A percentile compares a stretch with the other conserved stretches of the same genome.
Conservation (phyloP, 2,113 vertebrate species). For the Gallinago media region DNA sequence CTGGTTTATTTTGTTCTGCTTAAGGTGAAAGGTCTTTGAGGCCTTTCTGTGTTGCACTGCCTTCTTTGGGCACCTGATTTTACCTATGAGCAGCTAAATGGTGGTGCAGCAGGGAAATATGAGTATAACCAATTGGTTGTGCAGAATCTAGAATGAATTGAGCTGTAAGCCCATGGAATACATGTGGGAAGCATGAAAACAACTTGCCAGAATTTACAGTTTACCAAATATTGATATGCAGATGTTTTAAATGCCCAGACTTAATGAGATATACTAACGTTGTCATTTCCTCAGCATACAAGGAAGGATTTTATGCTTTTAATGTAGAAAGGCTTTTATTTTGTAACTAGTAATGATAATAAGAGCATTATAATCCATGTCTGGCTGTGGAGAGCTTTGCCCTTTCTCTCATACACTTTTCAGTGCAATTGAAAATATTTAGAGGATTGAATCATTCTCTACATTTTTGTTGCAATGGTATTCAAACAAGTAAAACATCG, state of each 20-base stretch:
- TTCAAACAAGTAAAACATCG: background rate
- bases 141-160: background rate
- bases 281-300: background rate
- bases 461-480: background rate
- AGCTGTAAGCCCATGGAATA: background rate
- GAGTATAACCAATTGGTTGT: background rate
- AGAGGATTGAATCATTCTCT: slow-evolving; percentile 13
- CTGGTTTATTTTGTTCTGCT: background rate
- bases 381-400: background rate
- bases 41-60: background rate
- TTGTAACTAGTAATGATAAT: slow-evolving; percentile 3
- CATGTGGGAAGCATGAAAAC: background rate
- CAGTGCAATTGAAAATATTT: background rate
- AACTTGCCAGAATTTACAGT: background rate
- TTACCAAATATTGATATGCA: background rate
- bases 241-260: background rate
- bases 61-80: background rate
- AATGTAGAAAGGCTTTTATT: slow-evolving; percentile 3
- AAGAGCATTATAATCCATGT: background rate
- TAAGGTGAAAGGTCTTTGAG: background rate
- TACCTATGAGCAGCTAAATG: background rate
- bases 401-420: background rate
- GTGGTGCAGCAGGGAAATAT: background rate
- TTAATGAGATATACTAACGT: background rate
- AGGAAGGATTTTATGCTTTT: slow-evolving; percentile 25